Conservation (phyloP, 1,140 invertebrate genomes). For the Proctacanthus coquilletti region DNA sequence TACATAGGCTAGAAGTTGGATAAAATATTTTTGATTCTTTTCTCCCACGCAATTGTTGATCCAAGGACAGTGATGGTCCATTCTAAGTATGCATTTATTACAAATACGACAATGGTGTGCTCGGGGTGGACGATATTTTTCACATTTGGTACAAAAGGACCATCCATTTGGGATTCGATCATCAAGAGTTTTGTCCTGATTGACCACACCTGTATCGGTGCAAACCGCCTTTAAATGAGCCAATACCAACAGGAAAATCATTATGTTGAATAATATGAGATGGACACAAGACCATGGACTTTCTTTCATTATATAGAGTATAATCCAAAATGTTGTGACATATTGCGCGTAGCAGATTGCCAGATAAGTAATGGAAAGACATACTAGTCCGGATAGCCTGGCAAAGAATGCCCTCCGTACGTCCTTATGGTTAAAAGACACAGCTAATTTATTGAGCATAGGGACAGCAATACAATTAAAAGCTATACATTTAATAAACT, state of each 20-base stretch:
- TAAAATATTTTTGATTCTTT: conserved; percentile 79
- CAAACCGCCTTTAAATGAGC: conserved; percentile 65
- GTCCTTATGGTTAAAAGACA: too few species aligned
- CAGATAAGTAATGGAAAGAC: too few species aligned
- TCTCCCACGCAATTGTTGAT: conserved; percentile 85
- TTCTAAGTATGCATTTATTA: conserved; percentile 49
- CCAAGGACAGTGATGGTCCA: conserved; percentile 75
- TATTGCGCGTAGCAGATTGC: too few species aligned
- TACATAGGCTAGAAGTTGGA: conserved; percentile 68
- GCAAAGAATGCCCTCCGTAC: too few species aligned
- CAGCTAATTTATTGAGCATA: too few species aligned
- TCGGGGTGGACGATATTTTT: conserved; percentile 60
- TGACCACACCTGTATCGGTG: conserved; percentile 71
- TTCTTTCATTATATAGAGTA: too few species aligned
- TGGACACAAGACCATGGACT: too few species aligned
- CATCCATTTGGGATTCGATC: conserved; percentile 48
- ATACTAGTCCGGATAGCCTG: too few species aligned
- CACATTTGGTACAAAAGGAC: conserved; percentile 68
- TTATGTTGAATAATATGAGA: conserved; percentile 63
- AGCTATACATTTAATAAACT: too few species aligned
- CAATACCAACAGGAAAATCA: conserved; percentile 53
- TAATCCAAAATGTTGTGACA: too few species aligned
- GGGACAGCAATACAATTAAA: too few species aligned
- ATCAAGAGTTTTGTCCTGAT: conserved; percentile 47
- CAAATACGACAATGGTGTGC: conserved; percentile 78